phyloP scores from a whole-genome alignment of 2,888 invertebrate genomes.

The Myopa testacea region DNA sequence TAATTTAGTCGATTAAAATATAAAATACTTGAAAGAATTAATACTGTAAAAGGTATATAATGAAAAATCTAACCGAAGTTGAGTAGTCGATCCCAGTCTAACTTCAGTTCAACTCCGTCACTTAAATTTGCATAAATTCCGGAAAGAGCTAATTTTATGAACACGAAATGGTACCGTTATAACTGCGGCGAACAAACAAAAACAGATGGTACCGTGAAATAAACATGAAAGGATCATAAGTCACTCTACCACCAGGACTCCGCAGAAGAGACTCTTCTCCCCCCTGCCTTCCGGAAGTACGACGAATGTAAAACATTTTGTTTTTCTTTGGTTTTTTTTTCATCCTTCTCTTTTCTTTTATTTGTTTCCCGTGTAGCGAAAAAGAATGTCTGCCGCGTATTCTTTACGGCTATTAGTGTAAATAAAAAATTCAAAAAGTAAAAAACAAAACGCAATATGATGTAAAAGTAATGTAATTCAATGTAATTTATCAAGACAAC shows the following conservation, averaged over 20 bases:
- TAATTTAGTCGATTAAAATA: too few species aligned
- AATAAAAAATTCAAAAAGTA: conserved; percentile 14
- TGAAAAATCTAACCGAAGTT: too few species aligned
- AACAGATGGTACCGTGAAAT: conserved; percentile 61
- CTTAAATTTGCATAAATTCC: background rate
- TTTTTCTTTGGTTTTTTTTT: background rate
- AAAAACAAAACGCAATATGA: conserved; percentile 7
- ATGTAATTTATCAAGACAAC: conserved; percentile 28
- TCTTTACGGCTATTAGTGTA: conserved; percentile 10
- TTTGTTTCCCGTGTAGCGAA: background rate
- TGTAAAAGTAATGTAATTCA: conserved; percentile 28
- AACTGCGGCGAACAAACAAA: conserved; percentile 33
- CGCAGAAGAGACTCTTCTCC: background rate
- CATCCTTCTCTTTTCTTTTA: background rate
- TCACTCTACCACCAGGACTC: background rate
- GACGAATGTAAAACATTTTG: background rate
- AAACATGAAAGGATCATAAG: conserved; percentile 50
- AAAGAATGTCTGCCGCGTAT: background rate
- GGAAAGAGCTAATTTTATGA: background rate
- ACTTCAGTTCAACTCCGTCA: too few species aligned
- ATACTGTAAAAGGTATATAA: too few species aligned
- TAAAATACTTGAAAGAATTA: too few species aligned
- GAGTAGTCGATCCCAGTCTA: too few species aligned
- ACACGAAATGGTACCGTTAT: conserved; percentile 11
- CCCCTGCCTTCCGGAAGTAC: background rate